Base-by-base conservation (phyloP, 2,797 vertebrate genomes). In the Apodemus agrarius region DNA sequence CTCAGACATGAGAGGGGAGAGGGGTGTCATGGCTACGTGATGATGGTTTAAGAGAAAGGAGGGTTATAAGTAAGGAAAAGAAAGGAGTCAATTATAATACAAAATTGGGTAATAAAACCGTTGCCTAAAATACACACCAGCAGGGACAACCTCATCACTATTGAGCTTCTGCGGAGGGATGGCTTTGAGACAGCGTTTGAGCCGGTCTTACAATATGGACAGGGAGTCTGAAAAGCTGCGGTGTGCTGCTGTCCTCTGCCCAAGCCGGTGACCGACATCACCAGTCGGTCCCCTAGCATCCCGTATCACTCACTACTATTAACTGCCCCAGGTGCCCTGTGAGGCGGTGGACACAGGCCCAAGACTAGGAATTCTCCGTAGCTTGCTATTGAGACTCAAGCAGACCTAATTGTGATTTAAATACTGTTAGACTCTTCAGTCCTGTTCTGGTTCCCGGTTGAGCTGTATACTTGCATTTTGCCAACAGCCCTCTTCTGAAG, bases 331-430 rank as follows among this genome's bases (percentile, higher is more conserved):
- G 65, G 65, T 19, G 16, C 34, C n/a, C 59, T 11, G 11, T 8
- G 4, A 57, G 89, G 69, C 22, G 57, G 59, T 74, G 54, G 65
- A 79, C 24, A 22, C 13, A 1, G 17, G 43, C 16, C 16, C 29
- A 59, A n/a, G 81, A 74, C 57, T 34, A 93, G 88, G n/a, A 57
- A 65, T 49, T 43, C 80, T 88, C 87, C 74, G 65, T 61, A 26
- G 54, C 61, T 91, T 87, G 34, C 79, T 94, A 11, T 52, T 87
- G 63, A 81, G 90, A 75, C 16, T 21, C 95, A 37, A 29, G 69
- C 24, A 9, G 54, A 46, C 78, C 0, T 93, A 90, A 82, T 49
- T 29, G n/a, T 3, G 81, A 90, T 88, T 78, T 90, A 46, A 92
- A 90, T 59, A 37, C 90, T 26, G 11, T 0, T 17, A 16, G 26